Evolutionary conservation across 2,797 vertebrate genomes (phyloP), one percentile per base, ranked within the genome.

Genomic region (Fringilla coelebs): DNA sequence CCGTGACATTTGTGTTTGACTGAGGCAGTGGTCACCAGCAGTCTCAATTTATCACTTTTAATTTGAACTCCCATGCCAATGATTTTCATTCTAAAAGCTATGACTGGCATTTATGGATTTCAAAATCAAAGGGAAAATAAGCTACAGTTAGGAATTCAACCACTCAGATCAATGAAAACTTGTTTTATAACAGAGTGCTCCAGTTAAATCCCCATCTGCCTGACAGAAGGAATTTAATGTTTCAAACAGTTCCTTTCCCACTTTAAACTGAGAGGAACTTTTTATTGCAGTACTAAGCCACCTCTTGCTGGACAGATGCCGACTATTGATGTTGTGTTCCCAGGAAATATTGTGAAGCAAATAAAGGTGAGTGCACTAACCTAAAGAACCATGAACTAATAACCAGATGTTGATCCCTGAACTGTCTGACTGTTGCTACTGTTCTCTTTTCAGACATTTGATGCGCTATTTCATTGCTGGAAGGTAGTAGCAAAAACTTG

Each of bases 111-210:
- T 96, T 97, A 96, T 67, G 49, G 96, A 97, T 97, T 97, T 96
- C 60, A 96, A 95, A 97, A 97, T 97, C 97, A 97, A 97, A 97
- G 88, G 75, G 93, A 97, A 97, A 98, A 97, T 97, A 97, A 97
- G 93, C 85, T 87, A 79, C 88, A 94, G 94, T 95, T 96, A 97
- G 94, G 96, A 97, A 98, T 96, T 96, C 92, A 96, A 87, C 86
- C 82, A 43, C 65, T 95, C 52, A 93, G 82, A 97, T 97, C 95
- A 48, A 97, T 97, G 86, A 91, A 96, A 96, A 94, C 72, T 41
- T 65, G 67, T 76, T 97, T 97, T 96, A 93, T 92, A 97, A 93
- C 70, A 85, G 73, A 25, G 57, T 57, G 67, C 79, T 94, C 58
- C 87, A 76, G 87, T 92, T 96, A 96, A 97, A 97, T 96, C 93